Base-by-base conservation (phyloP, 2,888 invertebrate genomes). In the Hylaea fasciaria region DNA sequence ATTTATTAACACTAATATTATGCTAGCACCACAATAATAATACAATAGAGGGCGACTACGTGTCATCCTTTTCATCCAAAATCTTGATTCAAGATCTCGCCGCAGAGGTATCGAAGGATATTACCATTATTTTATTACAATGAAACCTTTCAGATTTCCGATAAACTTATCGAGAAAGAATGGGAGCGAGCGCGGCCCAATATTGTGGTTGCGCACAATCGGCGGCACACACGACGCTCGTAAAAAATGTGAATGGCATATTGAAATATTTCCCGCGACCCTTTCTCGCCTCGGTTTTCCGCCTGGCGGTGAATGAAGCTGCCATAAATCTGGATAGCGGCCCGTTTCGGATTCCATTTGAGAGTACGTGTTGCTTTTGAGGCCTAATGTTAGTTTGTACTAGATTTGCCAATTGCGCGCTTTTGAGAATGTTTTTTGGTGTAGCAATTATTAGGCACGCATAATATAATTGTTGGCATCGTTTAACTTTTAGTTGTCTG, bases 191-290 rank as follows among this genome's bases (percentile, higher is more conserved):
- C 78, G 81, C 77, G 72, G 77, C 67, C 77, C 81, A 81, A 89
- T 87, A 86, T 88, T 87, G 87, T 79, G 87, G 87, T 83, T 80
- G 77, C 64, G 75, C 78, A 78, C 83, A 87, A 85, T 84, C 86
- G 83, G 84, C 80, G 78, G 77, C 85, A 80, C 88, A 85, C 86
- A 88, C 84, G 85, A 83, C 82, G 86, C 82, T 88, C 89, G 86
- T 90, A 89, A 88, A 88, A 88, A 89, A 89, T 87, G 85, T 81
- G 87, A 88, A 89, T 86, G 85, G 89, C 86, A 87, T 91, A 89
- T 91, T 89, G 89, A 89, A 90, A 90, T 89, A 89, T 90, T 89
- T 83, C 80, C 76, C 82, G 82, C 81, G 87, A 88, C 89, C 88
- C 87, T 87, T 85, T 81, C 74, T 74, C 71, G 74, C 81, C 74